Evolutionary conservation across 2,888 invertebrate genomes (phyloP), one percentile per base, ranked within the genome.

Genomic region (Hofmannophila pseudospretella): DNA sequence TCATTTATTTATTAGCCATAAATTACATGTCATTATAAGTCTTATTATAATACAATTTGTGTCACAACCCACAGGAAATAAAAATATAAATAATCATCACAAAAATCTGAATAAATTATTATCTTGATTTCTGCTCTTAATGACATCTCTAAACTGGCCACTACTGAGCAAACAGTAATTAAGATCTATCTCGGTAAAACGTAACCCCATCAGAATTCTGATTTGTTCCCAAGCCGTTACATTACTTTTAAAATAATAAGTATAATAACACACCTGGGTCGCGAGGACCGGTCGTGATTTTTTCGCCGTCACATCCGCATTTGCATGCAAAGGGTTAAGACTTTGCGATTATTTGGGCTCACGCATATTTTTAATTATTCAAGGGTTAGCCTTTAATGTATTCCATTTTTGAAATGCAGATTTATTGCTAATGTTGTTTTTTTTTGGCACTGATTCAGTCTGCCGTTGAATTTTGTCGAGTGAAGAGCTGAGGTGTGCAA

Each of bases 291-390:
- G 73, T 77, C 65, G 66, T 59, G 69, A 72, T 71, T 76, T 61
- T 64, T 61, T 57, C 53, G 32, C 56, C 47, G 61, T 67, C 67
- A 63, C 69, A 72, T 72, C 63, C 67, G 45, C 58, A 84, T 86
- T 84, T 80, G 82, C 85, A 86, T 85, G 60, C 67, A 67, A 75
- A 79, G 86, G 86, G 85, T 84, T 84, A 82, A 84, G 65, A 78
- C 81, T 75, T 80, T 67, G 67, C 74, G 78, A 80, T 75, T 81
- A 80, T 85, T 80, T 79, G 72, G 64, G 68, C 77, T 75, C 81
- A 76, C 84, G 84, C 79, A 79, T 82, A 81, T 81, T 82, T 85
- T 82, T 86, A 86, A 86, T 86, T 86, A 82, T 86, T 77, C 82
- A 82, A 77, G 86, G 86, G 85, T 82, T 62, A 57, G 50, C 31